A percentile compares a stretch with the other conserved stretches of the same genome.
Conservation (phyloP, 1,140 invertebrate genomes). For the Nilaparvata lugens region DNA sequence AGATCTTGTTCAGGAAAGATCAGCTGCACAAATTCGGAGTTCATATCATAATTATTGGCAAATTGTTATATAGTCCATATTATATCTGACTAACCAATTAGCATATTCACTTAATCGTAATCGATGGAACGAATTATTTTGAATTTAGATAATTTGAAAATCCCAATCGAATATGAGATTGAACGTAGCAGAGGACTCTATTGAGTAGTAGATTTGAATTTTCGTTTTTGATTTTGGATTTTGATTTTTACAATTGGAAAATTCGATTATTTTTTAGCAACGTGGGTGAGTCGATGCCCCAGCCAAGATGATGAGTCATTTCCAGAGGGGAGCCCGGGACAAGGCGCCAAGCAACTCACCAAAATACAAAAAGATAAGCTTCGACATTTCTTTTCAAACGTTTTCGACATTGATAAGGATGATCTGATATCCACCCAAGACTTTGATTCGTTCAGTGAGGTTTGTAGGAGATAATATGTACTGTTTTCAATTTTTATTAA, state of each 20-base stretch:
- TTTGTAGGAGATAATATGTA: not conserved
- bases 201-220: not conserved
- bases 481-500: no score
- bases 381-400: constrained; percentile 53
- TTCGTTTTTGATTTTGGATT: not conserved
- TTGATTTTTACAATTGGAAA: not conserved
- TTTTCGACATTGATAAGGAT: constrained; percentile 58
- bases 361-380: constrained; percentile 55
- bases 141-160: no score
- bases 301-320: constrained; percentile 46
- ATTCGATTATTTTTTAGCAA: constrained; percentile 37
- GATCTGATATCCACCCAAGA: constrained; percentile 57
- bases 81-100: no score
- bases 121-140: no score
- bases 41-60: no score
- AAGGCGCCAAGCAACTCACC: constrained; percentile 37
- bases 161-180: no score
- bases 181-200: no score
- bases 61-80: no score
- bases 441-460: constrained; percentile 58
- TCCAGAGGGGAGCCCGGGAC: constrained; percentile 32
- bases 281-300: constrained; percentile 53
- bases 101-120: no score
- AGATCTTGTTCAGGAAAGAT: no score
- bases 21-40: no score